Evolutionary conservation across 2,888 invertebrate species (phyloP), one percentile per base, ranked within the genome.

Genomic region (Pristionchus arcanus): DNA sequence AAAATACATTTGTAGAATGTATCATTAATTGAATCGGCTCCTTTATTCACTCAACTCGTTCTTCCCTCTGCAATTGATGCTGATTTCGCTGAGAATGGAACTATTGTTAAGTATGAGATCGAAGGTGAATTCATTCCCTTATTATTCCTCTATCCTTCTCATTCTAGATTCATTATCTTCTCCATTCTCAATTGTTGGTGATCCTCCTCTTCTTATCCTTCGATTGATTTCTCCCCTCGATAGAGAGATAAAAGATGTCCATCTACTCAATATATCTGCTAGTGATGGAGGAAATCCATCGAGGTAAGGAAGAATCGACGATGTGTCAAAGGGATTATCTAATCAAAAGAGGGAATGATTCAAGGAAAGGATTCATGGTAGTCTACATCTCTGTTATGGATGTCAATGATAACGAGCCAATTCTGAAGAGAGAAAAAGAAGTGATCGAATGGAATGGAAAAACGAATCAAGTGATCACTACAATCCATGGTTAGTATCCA

Each of bases 151-250:
- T 25, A 66, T 66, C 66, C 13, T 28, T 19, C 15, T 34, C 21
- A 34, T 31, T 81, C 25, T n/a, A 85, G 71, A 55, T n/a, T 25
- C 15, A 3, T 42, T 66, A 13, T n/a, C 63, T n/a, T 21, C 68
- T 16, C n/a, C 87, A n/a, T 87, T 87, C 71, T 49, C 31, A 25
- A 74, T 88, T 21, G 5, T n/a, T 34, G 88, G 88, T 53, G 74
- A 88, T 37, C 88, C 88, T 74, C 88, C 88, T 31, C 74, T 88
- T 31, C 77, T 88, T 15, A 19, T 88, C 37, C n/a, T 88, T 74
- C 53, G 42, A 55, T 37, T 88, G 19, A n/a, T 15, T 34, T n/a
- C 28, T 34, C 42, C 63, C 2, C 63, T 89, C 19, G 89, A 81
- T 42, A 34, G 89, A 34, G 89, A 89, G 63, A n/a, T 31, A 5